Evolutionary conservation across 2,113 vertebrate genomes (phyloP).

Genomic region (Prochilodus magdalenae): DNA sequence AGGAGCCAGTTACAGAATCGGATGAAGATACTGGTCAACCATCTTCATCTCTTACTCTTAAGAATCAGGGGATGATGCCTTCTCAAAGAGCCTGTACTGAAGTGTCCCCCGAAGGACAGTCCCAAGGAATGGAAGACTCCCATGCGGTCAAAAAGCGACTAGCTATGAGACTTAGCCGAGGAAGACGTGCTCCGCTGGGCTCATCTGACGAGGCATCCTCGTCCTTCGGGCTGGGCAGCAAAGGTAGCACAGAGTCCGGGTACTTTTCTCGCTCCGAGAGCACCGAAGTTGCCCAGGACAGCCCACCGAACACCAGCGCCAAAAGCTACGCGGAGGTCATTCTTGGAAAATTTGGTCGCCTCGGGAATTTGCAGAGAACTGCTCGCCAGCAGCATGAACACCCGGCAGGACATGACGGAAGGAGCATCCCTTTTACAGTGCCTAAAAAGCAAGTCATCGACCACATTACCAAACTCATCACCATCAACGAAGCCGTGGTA

Average conservation of each 20-base stretch:
- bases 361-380: slow-evolving; percentile 85
- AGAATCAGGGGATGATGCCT: slow-evolving; percentile 69
- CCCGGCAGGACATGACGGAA: slow-evolving; percentile 79
- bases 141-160: slow-evolving; percentile 93
- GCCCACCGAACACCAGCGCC: slow-evolving; percentile 89
- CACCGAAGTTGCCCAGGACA: slow-evolving; percentile 88
- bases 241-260: slow-evolving; percentile 94
- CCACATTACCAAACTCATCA: slow-evolving; percentile 98
- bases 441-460: slow-evolving; percentile 96
- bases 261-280: slow-evolving; percentile 97
- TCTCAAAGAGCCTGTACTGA: slow-evolving; percentile 76
- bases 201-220: slow-evolving; percentile 80
- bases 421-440: slow-evolving; percentile 81
- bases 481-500: slow-evolving; percentile 96
- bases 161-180: slow-evolving; percentile 88
- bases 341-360: slow-evolving; percentile 92
- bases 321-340: slow-evolving; percentile 96
- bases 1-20: slow-evolving; percentile 87
- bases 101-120: slow-evolving; percentile 67
- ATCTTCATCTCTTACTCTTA: slow-evolving; percentile 75
- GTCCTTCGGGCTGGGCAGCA: slow-evolving; percentile 86
- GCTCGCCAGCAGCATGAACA: slow-evolving; percentile 78
- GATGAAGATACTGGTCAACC: slow-evolving; percentile 85
- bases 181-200: slow-evolving; percentile 81
- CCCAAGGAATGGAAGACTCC: slow-evolving; percentile 79